phyloP scores from a whole-genome alignment of 2,113 vertebrate genomes.

The Tetraodon nigroviridis region DNA sequence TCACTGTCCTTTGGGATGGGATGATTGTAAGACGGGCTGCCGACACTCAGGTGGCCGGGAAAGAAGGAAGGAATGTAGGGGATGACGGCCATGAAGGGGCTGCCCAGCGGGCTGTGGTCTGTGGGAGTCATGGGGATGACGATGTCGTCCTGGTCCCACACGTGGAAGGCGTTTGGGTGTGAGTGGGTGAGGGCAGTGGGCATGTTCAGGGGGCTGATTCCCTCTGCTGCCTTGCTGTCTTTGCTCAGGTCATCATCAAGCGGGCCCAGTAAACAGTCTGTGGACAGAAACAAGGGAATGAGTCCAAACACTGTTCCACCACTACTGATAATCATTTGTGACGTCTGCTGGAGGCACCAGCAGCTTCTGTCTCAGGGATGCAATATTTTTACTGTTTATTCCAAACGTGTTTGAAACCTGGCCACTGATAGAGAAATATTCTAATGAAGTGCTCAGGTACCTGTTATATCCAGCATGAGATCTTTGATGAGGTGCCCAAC shows the following conservation, averaged over 20 bases:
- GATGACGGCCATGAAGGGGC: constrained; percentile 64
- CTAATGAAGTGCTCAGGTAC: constrained; percentile 39
- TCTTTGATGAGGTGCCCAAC: constrained; percentile 84
- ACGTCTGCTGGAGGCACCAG: too few relatives aligned
- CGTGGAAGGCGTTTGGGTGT: constrained; percentile 73
- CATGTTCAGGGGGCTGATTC: constrained; percentile 49
- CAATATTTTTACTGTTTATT: too few relatives aligned
- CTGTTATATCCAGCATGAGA: constrained; percentile 76
- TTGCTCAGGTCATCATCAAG: constrained; percentile 60
- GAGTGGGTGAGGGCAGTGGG: constrained; percentile 53
- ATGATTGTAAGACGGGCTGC: constrained; percentile 48
- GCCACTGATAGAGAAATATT: too few relatives aligned
- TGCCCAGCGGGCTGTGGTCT: constrained; percentile 42
- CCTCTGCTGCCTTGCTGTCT: constrained; percentile 32
- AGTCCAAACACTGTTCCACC: too few relatives aligned
- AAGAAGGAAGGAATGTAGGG: constrained; percentile 70
- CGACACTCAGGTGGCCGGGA: constrained; percentile 31
- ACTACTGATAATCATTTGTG: too few relatives aligned
- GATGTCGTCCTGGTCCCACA: constrained; percentile 74
- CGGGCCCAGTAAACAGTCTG: constrained; percentile 79
- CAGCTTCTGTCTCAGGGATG: too few relatives aligned
- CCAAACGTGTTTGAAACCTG: too few relatives aligned
- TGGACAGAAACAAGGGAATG: neutral
- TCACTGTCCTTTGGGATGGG: constrained; percentile 52
- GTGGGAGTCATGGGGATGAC: constrained; percentile 57